Base-by-base conservation (phyloP, 2,888 invertebrate genomes). In the Orthonychiurus folsomi region DNA sequence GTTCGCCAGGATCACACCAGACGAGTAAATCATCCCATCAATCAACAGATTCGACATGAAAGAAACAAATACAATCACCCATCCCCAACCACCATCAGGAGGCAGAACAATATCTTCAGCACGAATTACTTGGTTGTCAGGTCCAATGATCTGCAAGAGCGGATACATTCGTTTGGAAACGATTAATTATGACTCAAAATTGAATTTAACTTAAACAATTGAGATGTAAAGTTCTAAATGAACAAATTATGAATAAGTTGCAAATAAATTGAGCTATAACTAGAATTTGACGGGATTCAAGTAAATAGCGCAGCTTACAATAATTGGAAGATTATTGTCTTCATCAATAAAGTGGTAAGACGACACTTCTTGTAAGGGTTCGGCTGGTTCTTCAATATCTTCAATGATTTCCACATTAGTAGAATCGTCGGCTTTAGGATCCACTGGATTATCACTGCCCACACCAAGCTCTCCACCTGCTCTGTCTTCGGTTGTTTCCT, bases 71-170 rank as follows among this genome's bases (percentile, higher is more conserved):
- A 94, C 89, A 60, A 96, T 85, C 56, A 93, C 82, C 94, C 94
- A 95, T 26, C 93, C 94, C 86, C 90, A 96, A 15, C 95, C 95
- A 20, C 95, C 94, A 75, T 94, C 94, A 0, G 93, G 93, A 1
- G 93, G 89, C 54, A 88, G 70, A 25, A 74, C 65, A 48, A 74
- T 72, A 59, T 72, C 71, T 25, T 72, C 69, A 48, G 69, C 64
- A 18, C 61, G 20, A 20, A 71, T 64, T 50, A 69, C 70, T 24
- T 68, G 61, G 9, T 73, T 69, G 57, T 73, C 69, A 50, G 68
- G 70, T 20, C 69, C 70, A 53, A 70, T 61, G 57, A 73, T 68
- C 71, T 73, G 57, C 21, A n/a, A 37, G 15, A 15, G 9, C 37
- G 15, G 37, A 37, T 37, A 37, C 37, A 37, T 37, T n/a, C 37